Evolutionary conservation across 2,113 vertebrate genomes (phyloP), one percentile per base, ranked within the genome.

Genomic region (Bubalus kerabau): DNA sequence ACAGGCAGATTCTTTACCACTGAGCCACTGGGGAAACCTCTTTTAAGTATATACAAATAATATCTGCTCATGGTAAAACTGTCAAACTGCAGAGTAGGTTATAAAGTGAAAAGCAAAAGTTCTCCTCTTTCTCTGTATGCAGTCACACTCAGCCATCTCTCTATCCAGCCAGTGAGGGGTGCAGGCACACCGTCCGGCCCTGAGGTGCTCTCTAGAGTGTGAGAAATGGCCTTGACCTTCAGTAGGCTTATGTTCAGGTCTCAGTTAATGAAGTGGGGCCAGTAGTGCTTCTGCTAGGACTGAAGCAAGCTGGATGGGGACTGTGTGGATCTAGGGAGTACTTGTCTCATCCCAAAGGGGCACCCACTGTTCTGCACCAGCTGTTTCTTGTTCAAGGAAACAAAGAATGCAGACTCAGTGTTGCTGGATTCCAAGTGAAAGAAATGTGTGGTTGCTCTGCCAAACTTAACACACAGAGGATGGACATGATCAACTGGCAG

Each of bases 71-170:
- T 40, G 36, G 19, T 82, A 71, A 93, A 74, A 32, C 60, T 32
- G 64, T 74, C n/a, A 90, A 50, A 43, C 52, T 92, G 50, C 30
- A 83, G 60, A 81, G 67, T 4, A 87, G 24, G 7, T 48, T 95
- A 90, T n/a, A 54, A 90, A 74, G 59, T 76, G 32, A 90, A 85
- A 81, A 94, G 60, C 60, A 74, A 88, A 92, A 16, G 52, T 50
- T 16, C 52, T 89, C 7, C 30, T 28, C 0, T 40, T 32, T 52
- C 23, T 76, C 82, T 76, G 54, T 28, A n/a, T 50, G 46, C 36
- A 64, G 24, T 48, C 24, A 91, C 43, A 81, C 32, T 71, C 78
- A 91, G 32, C 14, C 60, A 64, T 23, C 40, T 5, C 50, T 52
- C 19, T 30, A 59, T 14, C 40, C 28, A 87, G 48, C 83, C 30